A percentile compares a stretch with the other conserved stretches of the same genome.
Evolutionary conservation across 2,888 invertebrate genomes (phyloP).

Genomic region (Rutpela maculata): DNA sequence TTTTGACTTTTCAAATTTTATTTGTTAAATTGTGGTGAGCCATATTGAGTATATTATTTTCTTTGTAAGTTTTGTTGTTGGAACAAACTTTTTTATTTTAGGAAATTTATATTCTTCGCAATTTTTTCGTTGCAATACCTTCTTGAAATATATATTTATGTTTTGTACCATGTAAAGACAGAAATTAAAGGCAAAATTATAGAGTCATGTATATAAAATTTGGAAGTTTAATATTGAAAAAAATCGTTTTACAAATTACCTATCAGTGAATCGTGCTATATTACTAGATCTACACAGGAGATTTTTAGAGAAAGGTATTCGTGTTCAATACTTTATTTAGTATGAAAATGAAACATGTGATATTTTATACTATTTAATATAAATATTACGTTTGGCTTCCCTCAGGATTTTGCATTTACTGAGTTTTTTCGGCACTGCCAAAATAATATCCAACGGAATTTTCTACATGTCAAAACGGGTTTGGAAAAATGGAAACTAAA

Average conservation of each 20-base stretch:
- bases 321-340: constrained; percentile 70
- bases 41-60: constrained; percentile 47
- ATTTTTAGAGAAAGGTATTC: constrained; percentile 44
- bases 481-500: too few relatives aligned
- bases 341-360: constrained; percentile 73
- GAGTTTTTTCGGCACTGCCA: constrained; percentile 45
- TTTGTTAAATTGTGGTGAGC: constrained; percentile 65
- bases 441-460: constrained; percentile 9
- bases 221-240: constrained; percentile 12
- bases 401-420: constrained; percentile 69
- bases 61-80: constrained; percentile 22
- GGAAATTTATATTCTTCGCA: not conserved
- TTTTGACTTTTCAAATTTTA: constrained; percentile 69
- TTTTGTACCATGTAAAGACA: constrained; percentile 5
- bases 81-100: constrained; percentile 45
- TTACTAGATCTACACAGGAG: constrained; percentile 18
- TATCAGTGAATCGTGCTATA: constrained; percentile 24
- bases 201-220: constrained; percentile 24
- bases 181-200: constrained; percentile 11
- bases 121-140: constrained; percentile 31
- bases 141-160: constrained; percentile 8
- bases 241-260: constrained; percentile 19
- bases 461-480: not conserved
- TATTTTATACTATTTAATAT: constrained; percentile 73
- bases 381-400: constrained; percentile 70